Evolutionary conservation across 2,113 vertebrate species (phyloP).

Genomic region (Tretioscincus oriximinensis): DNA sequence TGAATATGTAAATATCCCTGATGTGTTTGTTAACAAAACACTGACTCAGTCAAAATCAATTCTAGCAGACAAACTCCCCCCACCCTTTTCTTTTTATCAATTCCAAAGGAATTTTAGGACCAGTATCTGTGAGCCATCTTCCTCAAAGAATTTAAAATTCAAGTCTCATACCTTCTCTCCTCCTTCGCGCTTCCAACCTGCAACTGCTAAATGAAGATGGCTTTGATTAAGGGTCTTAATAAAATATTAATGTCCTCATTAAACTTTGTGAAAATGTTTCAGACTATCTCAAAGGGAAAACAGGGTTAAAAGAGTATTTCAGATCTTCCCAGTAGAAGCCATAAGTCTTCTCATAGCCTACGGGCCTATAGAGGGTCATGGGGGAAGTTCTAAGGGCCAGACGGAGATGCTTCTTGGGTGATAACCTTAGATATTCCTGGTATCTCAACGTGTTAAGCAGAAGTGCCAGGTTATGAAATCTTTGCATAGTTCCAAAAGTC

Average conservation of each 20-base stretch:
- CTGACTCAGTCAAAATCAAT: background rate
- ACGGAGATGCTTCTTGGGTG: background rate
- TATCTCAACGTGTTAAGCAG: background rate
- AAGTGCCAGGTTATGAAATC: background rate
- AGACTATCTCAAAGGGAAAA: background rate
- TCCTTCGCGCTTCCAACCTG: background rate
- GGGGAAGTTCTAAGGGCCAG: background rate
- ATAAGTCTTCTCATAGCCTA: slow-evolving; percentile 2
- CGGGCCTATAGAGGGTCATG: slow-evolving; percentile 1
- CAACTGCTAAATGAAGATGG: background rate
- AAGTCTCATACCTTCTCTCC: background rate
- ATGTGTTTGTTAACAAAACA: background rate
- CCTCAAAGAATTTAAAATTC: slow-evolving; percentile 16
- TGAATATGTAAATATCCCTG: background rate
- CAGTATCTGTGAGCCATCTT: background rate
- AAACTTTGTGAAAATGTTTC: slow-evolving; percentile 12
- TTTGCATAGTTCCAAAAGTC: background rate
- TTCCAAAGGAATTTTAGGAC: background rate
- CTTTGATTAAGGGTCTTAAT: slow-evolving; percentile 16
- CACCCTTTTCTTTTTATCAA: background rate
- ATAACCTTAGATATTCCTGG: background rate
- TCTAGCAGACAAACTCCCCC: no score
- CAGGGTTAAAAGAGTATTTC: background rate
- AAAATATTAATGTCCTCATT: slow-evolving; percentile 23
- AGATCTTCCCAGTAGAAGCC: background rate